These are phyloP conservation scores for Eupeodes latifasciatus DNA, from an alignment of 2,888 invertebrate species.

Conservation along the genomic window DNA sequence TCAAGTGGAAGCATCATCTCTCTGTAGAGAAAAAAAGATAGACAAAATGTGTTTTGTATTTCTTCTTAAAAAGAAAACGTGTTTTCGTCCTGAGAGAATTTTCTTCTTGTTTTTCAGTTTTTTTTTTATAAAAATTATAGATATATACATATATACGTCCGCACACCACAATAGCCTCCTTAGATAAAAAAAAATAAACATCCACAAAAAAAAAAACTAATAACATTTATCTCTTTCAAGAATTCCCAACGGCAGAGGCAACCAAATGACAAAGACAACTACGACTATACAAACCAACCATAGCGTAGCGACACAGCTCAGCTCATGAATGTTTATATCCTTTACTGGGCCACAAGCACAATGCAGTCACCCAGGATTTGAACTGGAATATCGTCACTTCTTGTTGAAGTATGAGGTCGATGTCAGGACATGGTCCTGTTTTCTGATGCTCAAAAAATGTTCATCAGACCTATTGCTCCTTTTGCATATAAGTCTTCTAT, in stretches of 20 bases:
- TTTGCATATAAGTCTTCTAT: constrained; percentile 64
- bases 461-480: constrained; percentile 44
- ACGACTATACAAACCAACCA: neutral
- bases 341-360: constrained; percentile 30
- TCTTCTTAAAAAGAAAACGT: neutral
- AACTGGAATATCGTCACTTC: constrained; percentile 55
- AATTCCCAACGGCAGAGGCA: constrained; percentile 47
- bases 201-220: constrained; percentile 40
- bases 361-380: constrained; percentile 66
- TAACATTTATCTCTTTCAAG: constrained; percentile 52
- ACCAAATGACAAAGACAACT: constrained; percentile 32
- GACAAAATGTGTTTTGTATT: neutral
- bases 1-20: constrained; percentile 11
- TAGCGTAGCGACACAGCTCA: constrained; percentile 16
- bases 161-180: neutral
- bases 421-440: constrained; percentile 29
- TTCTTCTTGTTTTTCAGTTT: neutral
- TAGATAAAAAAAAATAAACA: neutral
- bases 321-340: constrained; percentile 68
- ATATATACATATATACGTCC: no score
- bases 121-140: neutral
- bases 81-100: constrained; percentile 7
- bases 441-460: constrained; percentile 37
- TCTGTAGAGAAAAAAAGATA: neutral
- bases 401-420: constrained; percentile 26